Conservation (phyloP, 1,140 invertebrate species). For the Solenopsis fugax region DNA sequence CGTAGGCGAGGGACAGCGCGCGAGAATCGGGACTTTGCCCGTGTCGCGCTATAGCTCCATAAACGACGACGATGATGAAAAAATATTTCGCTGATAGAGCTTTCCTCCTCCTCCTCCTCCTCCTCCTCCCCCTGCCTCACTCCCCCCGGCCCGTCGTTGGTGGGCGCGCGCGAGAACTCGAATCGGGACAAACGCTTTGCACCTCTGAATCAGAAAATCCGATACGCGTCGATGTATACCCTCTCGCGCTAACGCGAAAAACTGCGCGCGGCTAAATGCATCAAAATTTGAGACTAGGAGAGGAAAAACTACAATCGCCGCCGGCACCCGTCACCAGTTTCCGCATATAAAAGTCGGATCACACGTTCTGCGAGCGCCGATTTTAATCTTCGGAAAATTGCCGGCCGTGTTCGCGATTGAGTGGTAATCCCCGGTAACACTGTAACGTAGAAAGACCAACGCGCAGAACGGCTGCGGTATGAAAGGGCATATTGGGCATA, state of each 20-base stretch:
- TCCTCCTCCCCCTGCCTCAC: too few relatives aligned
- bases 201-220: slow-evolving; percentile 61
- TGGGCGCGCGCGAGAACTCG: slow-evolving; percentile 11
- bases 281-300: slow-evolving; percentile 49
- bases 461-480: slow-evolving; percentile 30
- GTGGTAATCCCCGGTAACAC: slow-evolving; percentile 49
- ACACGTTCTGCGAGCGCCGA: slow-evolving; percentile 41
- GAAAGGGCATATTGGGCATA: slow-evolving; percentile 57
- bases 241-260: slow-evolving; percentile 40
- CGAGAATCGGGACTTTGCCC: neutral
- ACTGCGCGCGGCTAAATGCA: slow-evolving; percentile 51
- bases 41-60: slow-evolving; percentile 15
- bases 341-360: slow-evolving; percentile 54
- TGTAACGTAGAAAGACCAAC: slow-evolving; percentile 46
- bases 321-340: slow-evolving; percentile 26
- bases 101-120: too few relatives aligned
- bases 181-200: slow-evolving; percentile 56
- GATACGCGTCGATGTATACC: slow-evolving; percentile 32
- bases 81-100: slow-evolving; percentile 47
- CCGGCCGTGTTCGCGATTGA: slow-evolving; percentile 39
- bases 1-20: slow-evolving; percentile 12
- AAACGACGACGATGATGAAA: slow-evolving; percentile 37
- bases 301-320: slow-evolving; percentile 33
- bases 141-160: neutral
- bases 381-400: slow-evolving; percentile 63